phyloP scores from a whole-genome alignment of 92 coral and sea anemone genomes.

The Parazoanthus darwini region DNA sequence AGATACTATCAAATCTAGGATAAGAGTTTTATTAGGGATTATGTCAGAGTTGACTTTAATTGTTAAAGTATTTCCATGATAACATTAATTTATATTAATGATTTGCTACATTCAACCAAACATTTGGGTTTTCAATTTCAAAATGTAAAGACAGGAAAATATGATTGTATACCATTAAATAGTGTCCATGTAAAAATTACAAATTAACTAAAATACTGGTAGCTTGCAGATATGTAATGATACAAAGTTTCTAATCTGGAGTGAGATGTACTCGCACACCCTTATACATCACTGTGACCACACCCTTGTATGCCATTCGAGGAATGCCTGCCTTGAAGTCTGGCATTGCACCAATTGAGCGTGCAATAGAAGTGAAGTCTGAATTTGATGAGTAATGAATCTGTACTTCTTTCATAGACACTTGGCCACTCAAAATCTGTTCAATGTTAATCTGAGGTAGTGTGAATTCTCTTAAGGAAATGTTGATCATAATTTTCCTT shows the following conservation, averaged over 20 bases:
- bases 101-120: too few species aligned
- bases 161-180: too few species aligned
- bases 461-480: conserved; percentile 59
- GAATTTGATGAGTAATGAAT: conserved; percentile 65
- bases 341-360: conserved; percentile 79
- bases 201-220: too few species aligned
- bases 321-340: conserved; percentile 93
- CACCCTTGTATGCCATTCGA: conserved; percentile 86
- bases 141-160: too few species aligned
- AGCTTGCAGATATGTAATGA: too few species aligned
- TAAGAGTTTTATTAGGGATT: too few species aligned
- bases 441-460: conserved; percentile 68
- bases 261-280: conserved; percentile 69
- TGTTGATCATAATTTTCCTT: conserved; percentile 74
- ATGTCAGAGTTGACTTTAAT: too few species aligned
- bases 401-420: conserved; percentile 58
- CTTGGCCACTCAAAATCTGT: conserved; percentile 45
- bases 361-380: conserved; percentile 66
- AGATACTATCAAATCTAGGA: too few species aligned
- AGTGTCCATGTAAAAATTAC: too few species aligned
- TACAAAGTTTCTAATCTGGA: conserved; percentile 33
- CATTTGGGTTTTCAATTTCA: too few species aligned
- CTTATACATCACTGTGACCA: conserved; percentile 69
- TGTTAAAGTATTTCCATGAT: too few species aligned
- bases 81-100: too few species aligned